These are phyloP conservation scores for Enteromius paludinosus DNA, from an alignment of 2,797 vertebrate genomes.

Conservation along the genomic window DNA sequence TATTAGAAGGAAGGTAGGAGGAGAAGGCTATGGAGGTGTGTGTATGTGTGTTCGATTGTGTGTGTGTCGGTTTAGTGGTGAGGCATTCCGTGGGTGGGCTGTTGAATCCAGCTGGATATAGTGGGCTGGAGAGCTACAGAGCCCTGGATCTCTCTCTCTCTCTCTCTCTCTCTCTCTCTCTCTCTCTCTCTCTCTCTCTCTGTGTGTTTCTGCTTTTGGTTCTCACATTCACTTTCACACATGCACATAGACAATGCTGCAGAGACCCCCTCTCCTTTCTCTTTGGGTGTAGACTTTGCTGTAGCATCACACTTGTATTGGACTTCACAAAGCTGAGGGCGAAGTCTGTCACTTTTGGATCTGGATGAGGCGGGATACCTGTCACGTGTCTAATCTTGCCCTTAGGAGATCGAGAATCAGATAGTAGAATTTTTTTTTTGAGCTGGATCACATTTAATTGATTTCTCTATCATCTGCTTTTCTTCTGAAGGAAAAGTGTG, in stretches of 20 bases:
- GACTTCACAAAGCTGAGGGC: conserved; percentile 46
- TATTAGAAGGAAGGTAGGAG: conserved; percentile 59
- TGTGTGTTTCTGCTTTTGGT: conserved; percentile 42
- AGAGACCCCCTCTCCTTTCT: conserved; percentile 46
- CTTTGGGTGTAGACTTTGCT: conserved; percentile 56
- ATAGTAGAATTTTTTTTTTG: background rate
- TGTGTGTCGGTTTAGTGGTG: conserved; percentile 59
- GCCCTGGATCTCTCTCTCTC: conserved; percentile 47
- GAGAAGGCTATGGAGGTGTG: conserved; percentile 56
- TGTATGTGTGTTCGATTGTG: conserved; percentile 42
- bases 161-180: conserved; percentile 45
- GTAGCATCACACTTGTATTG: conserved; percentile 51
- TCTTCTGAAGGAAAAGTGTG: conserved; percentile 83
- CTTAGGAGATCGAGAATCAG: background rate
- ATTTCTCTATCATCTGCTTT: conserved; percentile 25
- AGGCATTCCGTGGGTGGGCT: conserved; percentile 69
- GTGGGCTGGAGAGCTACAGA: conserved; percentile 62
- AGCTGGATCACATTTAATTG: conserved; percentile 1
- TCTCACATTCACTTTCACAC: conserved; percentile 52
- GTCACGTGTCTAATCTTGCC: background rate
- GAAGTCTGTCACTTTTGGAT: conserved; percentile 51
- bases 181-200: conserved; percentile 45
- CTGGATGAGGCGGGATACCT: conserved; percentile 42
- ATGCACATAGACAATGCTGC: conserved; percentile 43
- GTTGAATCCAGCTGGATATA: conserved; percentile 66